Evolutionary conservation across 2,113 vertebrate species (phyloP).

Genomic region (Aramus guarauna): DNA sequence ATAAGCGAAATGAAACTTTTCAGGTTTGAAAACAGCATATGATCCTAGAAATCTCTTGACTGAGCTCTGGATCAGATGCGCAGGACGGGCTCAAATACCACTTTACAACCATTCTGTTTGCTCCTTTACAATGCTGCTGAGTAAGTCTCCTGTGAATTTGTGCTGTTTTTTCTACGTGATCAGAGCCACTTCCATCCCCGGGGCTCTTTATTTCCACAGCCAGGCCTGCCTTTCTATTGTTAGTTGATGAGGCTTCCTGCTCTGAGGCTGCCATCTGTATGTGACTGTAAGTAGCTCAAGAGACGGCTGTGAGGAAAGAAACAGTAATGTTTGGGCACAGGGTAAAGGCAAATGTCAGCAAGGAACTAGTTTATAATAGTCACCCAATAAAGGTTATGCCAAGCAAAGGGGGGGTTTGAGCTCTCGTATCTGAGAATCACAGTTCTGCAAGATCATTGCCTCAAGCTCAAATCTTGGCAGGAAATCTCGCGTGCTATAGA

Average conservation of each 20-base stretch:
- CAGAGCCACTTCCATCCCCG: background rate
- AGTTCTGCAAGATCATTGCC: background rate
- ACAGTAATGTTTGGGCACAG: background rate
- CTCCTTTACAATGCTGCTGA: background rate
- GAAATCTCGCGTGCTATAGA: background rate
- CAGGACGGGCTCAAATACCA: background rate
- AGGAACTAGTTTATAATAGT: background rate
- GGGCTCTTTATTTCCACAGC: background rate
- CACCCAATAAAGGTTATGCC: background rate
- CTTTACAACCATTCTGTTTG: background rate
- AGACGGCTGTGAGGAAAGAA: background rate
- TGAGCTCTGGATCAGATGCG: background rate
- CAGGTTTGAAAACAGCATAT: background rate
- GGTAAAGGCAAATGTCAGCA: background rate
- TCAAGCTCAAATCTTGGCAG: background rate
- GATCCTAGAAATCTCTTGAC: fast-evolving
- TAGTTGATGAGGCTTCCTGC: background rate
- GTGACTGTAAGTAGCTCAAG: background rate
- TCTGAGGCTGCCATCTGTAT: background rate
- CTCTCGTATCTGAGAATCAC: background rate
- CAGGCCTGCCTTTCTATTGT: background rate
- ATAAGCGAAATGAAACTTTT: background rate
- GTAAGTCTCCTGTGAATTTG: background rate
- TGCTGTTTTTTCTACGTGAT: background rate
- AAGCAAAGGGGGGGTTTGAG: background rate